These are phyloP conservation scores for Microhierax caerulescens DNA, from an alignment of 2,797 vertebrate genomes.

Conservation along the genomic window DNA sequence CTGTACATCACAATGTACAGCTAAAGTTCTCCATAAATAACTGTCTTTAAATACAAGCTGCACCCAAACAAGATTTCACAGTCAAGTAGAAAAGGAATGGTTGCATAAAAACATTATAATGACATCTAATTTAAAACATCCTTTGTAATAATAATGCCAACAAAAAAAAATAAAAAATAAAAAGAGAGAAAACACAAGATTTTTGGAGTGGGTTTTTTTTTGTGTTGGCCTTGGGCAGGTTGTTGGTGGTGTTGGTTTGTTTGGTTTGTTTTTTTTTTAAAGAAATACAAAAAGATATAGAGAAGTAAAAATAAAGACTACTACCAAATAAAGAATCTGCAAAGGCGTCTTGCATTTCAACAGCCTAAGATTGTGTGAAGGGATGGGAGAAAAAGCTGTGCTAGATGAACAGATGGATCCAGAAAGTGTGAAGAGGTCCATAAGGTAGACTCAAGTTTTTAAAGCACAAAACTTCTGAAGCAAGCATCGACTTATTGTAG, in stretches of 20 bases:
- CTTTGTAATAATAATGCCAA: background rate
- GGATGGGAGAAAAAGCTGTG: slow-evolving; percentile 41
- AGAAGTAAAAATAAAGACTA: slow-evolving; percentile 47
- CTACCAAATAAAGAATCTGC: slow-evolving; percentile 52
- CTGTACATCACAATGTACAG: background rate
- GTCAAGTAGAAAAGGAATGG: background rate
- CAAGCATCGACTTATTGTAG: background rate
- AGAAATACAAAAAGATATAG: background rate
- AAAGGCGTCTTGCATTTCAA: slow-evolving; percentile 64
- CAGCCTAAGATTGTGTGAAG: slow-evolving; percentile 47
- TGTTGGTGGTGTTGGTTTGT: background rate
- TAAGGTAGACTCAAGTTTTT: slow-evolving; percentile 53
- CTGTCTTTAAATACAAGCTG: slow-evolving; percentile 35
- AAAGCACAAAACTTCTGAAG: slow-evolving; percentile 51
- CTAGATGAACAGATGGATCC: slow-evolving; percentile 65
- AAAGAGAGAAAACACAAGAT: background rate
- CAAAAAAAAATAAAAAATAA: too few species aligned
- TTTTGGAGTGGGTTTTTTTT: background rate
- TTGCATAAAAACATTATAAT: slow-evolving; percentile 27
- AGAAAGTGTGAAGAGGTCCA: slow-evolving; percentile 54
- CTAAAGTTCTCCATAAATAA: slow-evolving; percentile 18
- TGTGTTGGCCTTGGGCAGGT: too few species aligned
- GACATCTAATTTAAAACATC: background rate
- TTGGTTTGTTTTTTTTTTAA: background rate
- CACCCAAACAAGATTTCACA: slow-evolving; percentile 47